Evolutionary conservation across 2,888 invertebrate genomes (phyloP), one percentile per base, ranked within the genome.

Genomic region (Orgyia antiqua): DNA sequence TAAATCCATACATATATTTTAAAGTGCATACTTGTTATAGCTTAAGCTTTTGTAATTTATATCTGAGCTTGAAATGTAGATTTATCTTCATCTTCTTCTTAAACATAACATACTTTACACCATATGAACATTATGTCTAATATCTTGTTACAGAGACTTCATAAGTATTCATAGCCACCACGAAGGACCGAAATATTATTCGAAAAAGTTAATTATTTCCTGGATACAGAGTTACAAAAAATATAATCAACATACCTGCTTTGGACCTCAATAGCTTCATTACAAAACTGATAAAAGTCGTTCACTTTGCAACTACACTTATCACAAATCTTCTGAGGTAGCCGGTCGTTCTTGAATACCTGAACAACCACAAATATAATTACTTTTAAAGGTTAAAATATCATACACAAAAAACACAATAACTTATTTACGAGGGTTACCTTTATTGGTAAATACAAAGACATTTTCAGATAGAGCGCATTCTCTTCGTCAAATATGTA

Each of bases 371-470:
- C 30, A 27, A 34, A 36, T 39, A 46, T 29, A 37, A 20, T 24
- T 35, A 36, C n/a, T 23, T 36, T 38, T 31, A 50, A 24, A 53
- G 53, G 59, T 56, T 65, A 60, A 42, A 51, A 49, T 40, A 42
- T 36, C 43, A 43, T n/a, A n/a, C 39, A 40, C 34, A 19, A 36
- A 51, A 37, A 41, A 38, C 27, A 25, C 27, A 39, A 35, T 29
- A 13, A 39, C 24, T 34, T 27, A 23, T 11, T 9, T 20, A 31
- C 19, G 18, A 45, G 31, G 20, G 24, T 38, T 89, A 92, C 92
- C 91, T 92, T 92, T 67, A 92, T 89, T 69, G 92, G 92, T 68
- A 92, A 88, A 71, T 92, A 92, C 51, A 91, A 82, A 39, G 90
- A 88, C 78, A 92, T 91, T 87, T 92, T 92, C 46, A 89, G 69